Evolutionary conservation across 2,888 invertebrate species (phyloP).

Genomic region (Glyphotaelius pellucidus): DNA sequence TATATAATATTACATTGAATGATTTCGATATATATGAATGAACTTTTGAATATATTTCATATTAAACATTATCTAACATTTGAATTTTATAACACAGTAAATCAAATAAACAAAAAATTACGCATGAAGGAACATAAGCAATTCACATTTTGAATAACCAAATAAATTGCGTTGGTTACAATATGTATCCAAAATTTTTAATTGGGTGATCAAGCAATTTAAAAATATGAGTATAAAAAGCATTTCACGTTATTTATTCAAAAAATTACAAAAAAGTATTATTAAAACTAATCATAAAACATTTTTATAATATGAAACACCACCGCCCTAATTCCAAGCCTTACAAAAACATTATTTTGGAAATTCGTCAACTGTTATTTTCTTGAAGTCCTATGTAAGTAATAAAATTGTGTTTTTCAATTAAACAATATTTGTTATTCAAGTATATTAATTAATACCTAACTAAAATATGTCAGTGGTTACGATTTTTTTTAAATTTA

Average conservation of each 20-base stretch:
- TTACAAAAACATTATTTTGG: background rate
- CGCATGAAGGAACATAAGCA: background rate
- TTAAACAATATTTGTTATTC: background rate
- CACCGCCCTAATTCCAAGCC: background rate
- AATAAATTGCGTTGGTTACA: background rate
- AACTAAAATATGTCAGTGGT: too few species aligned
- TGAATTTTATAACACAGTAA: conserved; percentile 41
- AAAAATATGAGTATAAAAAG: background rate
- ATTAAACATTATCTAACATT: conserved; percentile 18
- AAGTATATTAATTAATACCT: too few species aligned
- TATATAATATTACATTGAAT: conserved; percentile 58
- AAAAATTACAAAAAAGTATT: background rate
- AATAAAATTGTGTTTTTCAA: background rate
- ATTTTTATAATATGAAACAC: background rate
- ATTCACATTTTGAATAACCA: background rate
- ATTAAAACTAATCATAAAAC: too few species aligned
- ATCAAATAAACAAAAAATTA: conserved; percentile 1
- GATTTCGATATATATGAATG: conserved; percentile 58
- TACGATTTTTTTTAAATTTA: too few species aligned
- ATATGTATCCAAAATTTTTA: background rate
- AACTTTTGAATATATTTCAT: conserved; percentile 40
- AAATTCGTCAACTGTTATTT: background rate
- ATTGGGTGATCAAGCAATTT: background rate
- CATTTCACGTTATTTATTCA: background rate
- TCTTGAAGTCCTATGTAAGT: background rate